Evolutionary conservation across 2,113 vertebrate species (phyloP).

Genomic region (Apus apus): DNA sequence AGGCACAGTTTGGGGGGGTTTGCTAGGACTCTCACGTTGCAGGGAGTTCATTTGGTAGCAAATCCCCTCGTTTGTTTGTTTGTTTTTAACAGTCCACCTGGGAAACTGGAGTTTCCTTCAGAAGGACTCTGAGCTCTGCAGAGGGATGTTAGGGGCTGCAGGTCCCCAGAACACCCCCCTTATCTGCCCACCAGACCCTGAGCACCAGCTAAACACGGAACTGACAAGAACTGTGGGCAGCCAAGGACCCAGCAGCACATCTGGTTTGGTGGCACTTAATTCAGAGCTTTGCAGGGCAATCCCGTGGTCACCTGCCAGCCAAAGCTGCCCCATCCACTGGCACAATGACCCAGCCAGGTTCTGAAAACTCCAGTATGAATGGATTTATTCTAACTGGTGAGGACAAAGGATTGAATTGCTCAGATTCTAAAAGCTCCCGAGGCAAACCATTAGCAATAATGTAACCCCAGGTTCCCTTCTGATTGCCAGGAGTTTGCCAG

Average conservation of each 20-base stretch:
- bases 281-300: not conserved
- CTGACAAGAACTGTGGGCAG: not conserved
- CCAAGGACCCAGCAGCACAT: not conserved
- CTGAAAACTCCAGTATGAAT: not conserved
- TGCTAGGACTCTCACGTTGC: not conserved
- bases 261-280: not conserved
- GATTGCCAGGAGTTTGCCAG: not conserved
- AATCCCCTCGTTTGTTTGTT: not conserved
- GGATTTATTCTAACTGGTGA: not conserved
- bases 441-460: not conserved
- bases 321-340: not conserved
- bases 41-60: not conserved
- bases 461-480: not conserved
- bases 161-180: not conserved
- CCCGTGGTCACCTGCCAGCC: not conserved
- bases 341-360: not conserved
- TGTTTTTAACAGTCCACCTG: not conserved
- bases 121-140: not conserved
- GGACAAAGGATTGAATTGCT: not conserved
- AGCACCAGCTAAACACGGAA: not conserved
- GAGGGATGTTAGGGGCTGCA: accelerated
- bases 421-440: not conserved
- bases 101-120: not conserved
- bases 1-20: too few species aligned
- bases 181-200: not conserved